Percentiles rank a stretch among this genome's conserved stretches.
These are phyloP conservation scores for Oryzaephilus surinamensis DNA, from an alignment of 1,140 invertebrate species.

Conservation along the genomic window DNA sequence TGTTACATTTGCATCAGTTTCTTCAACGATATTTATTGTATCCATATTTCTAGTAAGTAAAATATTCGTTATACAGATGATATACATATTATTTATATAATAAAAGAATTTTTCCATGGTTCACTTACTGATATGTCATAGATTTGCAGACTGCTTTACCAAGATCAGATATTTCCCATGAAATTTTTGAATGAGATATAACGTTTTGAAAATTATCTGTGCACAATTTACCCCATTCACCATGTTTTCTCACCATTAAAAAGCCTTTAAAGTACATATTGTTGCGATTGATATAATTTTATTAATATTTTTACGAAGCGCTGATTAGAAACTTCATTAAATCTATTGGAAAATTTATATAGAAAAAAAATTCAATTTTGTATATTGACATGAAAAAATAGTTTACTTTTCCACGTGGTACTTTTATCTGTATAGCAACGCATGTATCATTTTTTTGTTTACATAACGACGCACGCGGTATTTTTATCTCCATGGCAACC, in stretches of 20 bases:
- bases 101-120: constrained; percentile 8
- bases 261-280: no score
- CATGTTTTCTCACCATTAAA: constrained; percentile 62
- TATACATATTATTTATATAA: constrained; percentile 1
- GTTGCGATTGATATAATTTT: no score
- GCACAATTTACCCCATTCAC: constrained; percentile 70
- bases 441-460: no score
- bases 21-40: constrained; percentile 38
- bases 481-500: no score
- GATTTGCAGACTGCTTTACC: constrained; percentile 66
- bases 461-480: no score
- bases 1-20: constrained; percentile 20
- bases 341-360: no score
- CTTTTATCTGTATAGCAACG: no score
- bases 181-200: constrained; percentile 40
- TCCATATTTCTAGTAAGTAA: constrained; percentile 44
- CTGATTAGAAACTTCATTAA: no score
- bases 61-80: constrained; percentile 2
- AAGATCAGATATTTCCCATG: constrained; percentile 56
- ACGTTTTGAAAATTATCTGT: constrained; percentile 53
- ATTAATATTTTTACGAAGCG: no score
- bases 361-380: no score
- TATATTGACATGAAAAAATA: no score
- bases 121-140: constrained; percentile 65
- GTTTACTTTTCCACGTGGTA: no score